A percentile compares a stretch with the other conserved stretches of the same genome.
Conservation (phyloP, 2,113 vertebrate species). For the Antennarius striatus region DNA sequence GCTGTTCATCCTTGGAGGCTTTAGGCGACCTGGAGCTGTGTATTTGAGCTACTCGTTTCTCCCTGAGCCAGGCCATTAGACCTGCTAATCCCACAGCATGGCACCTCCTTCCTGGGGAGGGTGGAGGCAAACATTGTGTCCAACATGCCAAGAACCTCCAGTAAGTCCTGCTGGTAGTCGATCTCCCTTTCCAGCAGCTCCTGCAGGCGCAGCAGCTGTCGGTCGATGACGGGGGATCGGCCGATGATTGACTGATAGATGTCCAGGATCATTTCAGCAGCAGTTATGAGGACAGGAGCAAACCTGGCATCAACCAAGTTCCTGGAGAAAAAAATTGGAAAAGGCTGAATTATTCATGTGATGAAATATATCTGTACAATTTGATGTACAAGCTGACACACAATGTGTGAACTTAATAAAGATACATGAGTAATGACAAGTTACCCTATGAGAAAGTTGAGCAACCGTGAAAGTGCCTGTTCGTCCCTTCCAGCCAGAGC, state of each 20-base stretch:
- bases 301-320: conserved; percentile 89
- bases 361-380: not conserved
- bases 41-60: conserved; percentile 22
- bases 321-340: conserved; percentile 67
- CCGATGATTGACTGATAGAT: conserved; percentile 88
- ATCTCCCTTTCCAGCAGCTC: conserved; percentile 89
- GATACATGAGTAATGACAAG: not conserved
- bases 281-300: conserved; percentile 83
- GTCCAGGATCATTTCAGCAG: conserved; percentile 89
- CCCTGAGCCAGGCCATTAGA: conserved; percentile 55
- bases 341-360: not conserved
- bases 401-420: not conserved
- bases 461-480: conserved; percentile 82
- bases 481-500: conserved; percentile 95
- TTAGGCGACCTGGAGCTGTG: conserved; percentile 67
- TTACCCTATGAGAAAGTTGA: conserved; percentile 91
- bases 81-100: conserved; percentile 33
- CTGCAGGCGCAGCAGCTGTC: conserved; percentile 88
- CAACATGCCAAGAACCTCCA: conserved; percentile 96
- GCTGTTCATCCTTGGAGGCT: not conserved
- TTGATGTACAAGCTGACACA: not conserved
- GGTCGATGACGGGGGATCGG: conserved; percentile 88
- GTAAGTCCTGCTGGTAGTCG: conserved; percentile 89
- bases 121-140: conserved; percentile 94
- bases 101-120: conserved; percentile 77